phyloP scores from a whole-genome alignment of 2,113 vertebrate genomes.

The Pangasianodon gigas region DNA sequence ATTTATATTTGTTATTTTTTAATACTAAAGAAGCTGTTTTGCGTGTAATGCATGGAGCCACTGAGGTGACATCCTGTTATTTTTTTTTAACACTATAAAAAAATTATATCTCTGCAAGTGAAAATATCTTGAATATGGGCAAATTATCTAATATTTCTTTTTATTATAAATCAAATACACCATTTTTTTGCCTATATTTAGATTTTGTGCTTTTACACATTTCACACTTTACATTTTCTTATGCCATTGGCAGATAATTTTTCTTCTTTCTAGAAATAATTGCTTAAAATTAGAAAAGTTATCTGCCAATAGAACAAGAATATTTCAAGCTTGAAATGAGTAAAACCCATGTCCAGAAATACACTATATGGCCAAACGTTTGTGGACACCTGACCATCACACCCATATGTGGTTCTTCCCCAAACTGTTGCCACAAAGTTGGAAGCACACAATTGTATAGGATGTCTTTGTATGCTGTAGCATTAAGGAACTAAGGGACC shows the following conservation, averaged over 20 bases:
- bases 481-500: too few relatives aligned
- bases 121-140: neutral
- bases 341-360: too few relatives aligned
- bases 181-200: neutral
- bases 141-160: neutral
- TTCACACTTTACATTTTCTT: neutral
- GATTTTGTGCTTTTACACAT: neutral
- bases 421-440: too few relatives aligned
- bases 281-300: too few relatives aligned
- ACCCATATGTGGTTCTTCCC: too few relatives aligned
- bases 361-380: neutral
- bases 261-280: too few relatives aligned
- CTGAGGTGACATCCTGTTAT: neutral
- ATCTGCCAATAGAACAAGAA: too few relatives aligned
- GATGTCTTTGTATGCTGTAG: too few relatives aligned
- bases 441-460: too few relatives aligned
- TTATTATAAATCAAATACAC: neutral
- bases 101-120: neutral
- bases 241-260: too few relatives aligned
- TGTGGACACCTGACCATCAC: neutral
- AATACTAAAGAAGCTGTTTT: neutral
- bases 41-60: neutral
- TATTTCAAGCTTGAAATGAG: too few relatives aligned
- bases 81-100: too few relatives aligned
- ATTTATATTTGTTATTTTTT: neutral